Conservation (phyloP, 2,888 invertebrate species). For the Acronicta psi region DNA sequence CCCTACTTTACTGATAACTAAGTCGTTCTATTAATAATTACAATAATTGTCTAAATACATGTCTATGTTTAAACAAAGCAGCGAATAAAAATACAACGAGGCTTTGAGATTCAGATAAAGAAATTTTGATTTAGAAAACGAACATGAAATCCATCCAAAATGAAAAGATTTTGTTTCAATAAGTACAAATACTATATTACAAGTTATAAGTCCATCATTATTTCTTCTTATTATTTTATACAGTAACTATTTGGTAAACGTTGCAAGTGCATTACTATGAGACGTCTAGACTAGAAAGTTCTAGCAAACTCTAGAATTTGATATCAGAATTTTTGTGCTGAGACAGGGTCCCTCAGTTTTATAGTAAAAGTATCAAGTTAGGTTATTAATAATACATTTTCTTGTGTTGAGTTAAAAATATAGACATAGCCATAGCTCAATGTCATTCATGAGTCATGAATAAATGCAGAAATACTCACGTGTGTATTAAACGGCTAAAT, state of each 20-base stretch:
- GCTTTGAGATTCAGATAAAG: not conserved
- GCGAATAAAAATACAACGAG: constrained; percentile 17
- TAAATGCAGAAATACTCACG: no score
- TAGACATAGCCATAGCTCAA: not conserved
- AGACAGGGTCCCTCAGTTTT: constrained; percentile 77
- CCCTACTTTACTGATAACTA: not conserved
- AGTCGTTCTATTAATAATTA: not conserved
- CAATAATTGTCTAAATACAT: constrained; percentile 8
- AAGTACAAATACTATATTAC: constrained; percentile 30
- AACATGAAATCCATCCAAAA: constrained; percentile 1
- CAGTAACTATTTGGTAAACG: constrained; percentile 23
- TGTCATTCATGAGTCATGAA: no score
- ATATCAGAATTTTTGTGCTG: constrained; percentile 70
- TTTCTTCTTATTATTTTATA: constrained; percentile 8
- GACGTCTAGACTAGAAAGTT: constrained; percentile 42
- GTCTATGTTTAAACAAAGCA: constrained; percentile 25
- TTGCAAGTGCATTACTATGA: constrained; percentile 40
- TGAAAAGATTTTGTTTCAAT: constrained; percentile 19
- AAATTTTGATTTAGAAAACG: not conserved
- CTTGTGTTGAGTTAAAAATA: constrained; percentile 39
- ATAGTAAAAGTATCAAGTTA: constrained; percentile 46
- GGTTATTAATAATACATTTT: constrained; percentile 13
- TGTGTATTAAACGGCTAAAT: no score
- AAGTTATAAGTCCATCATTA: constrained; percentile 26
- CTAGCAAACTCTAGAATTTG: constrained; percentile 48